Evolutionary conservation across 2,113 vertebrate genomes (phyloP), one percentile per base, ranked within the genome.

Genomic region (Python bivittatus): DNA sequence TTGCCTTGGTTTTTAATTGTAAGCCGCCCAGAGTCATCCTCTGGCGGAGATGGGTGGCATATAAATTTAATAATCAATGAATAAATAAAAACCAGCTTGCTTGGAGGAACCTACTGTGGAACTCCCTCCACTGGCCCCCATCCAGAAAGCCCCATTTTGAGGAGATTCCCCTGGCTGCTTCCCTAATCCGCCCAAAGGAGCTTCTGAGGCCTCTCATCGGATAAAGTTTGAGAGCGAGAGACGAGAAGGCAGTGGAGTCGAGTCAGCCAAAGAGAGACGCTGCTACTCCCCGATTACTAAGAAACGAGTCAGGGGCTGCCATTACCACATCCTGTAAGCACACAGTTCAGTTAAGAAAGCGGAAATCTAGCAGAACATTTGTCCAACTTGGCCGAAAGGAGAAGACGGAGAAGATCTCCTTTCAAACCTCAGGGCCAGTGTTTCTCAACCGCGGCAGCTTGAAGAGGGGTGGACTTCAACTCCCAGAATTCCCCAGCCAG

Each of bases 281-380:
- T 0, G 90, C 29, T 56, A 53, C 52, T 38, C 33, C n/a, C n/a
- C n/a, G 94, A 91, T 92, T 91, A 84, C n/a, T 0, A 1, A 68
- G 95, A 58, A 92, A 90, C 79, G 90, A 93, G 94, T 94, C 96
- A 95, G 88, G 22, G 94, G 91, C 92, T 90, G n/a, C 93, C 89
- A 64, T 90, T 48, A 44, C 97, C 96, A 96, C 97, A 97, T 96
- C 97, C 97, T 95, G 95, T 64, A 1, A 53, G 27, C 23, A 0
- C 57, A 22, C 0, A 1, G 33, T 1, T 1, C 20, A 33, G 42
- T 0, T 0, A 79, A 0, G 38, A 6, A 10, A 84, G 53, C 0
- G 22, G 94, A 92, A 92, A 94, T 53, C 13, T 0, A 88, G 1
- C 29, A 2, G 88, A 56, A 6, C 89, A 0, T 53, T n/a, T 23